Evolutionary conservation across 2,113 vertebrate species (phyloP), one percentile per base, ranked within the genome.

Genomic region (Ailuropoda melanoleuca): DNA sequence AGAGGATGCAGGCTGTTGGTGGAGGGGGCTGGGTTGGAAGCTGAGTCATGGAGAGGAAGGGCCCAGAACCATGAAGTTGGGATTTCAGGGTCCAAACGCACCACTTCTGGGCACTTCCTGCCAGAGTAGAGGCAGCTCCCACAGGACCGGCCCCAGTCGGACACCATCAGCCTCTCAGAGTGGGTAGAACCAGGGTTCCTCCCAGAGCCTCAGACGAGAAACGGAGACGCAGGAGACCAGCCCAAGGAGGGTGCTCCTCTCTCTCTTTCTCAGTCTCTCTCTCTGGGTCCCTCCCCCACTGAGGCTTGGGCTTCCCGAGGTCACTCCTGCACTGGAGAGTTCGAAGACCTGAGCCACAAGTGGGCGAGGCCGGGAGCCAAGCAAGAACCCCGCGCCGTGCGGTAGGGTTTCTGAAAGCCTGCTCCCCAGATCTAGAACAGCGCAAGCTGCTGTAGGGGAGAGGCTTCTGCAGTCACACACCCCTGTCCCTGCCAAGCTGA

Each of bases 361-460:
- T 12, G 31, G 64, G 19, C n/a, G 3, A 37, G 3, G 21, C 39
- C 3, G 5, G 21, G 50, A 31, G 19, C 37, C 88, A 29, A 77
- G 34, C 10, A 24, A 26, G 24, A 18, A 12, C 56, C 8, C 19
- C 10, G 0, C 17, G 48, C 74, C 1, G 5, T 0, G 2, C 4
- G 8, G 50, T 0, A 1, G 11, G 14, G 23, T 29, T 62, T 55
- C 72, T n/a, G 37, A 37, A 66, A 23, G 43, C 4, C 0, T 31
- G 23, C 24, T 39, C 83, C 74, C 64, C 39, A 23, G 75, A n/a
- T 8, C 37, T 6, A 14, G 4, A 56, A 48, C 2, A 2, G n/a
- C 9, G 10, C n/a, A 31, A 12, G 53, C 0, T 24, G 24, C 31
- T 15, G 1, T 8, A 3, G 39, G 48, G 23, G 48, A n/a, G 26